These are phyloP conservation scores for Volucella bombylans DNA, from an alignment of 2,888 invertebrate species.

Conservation along the genomic window DNA sequence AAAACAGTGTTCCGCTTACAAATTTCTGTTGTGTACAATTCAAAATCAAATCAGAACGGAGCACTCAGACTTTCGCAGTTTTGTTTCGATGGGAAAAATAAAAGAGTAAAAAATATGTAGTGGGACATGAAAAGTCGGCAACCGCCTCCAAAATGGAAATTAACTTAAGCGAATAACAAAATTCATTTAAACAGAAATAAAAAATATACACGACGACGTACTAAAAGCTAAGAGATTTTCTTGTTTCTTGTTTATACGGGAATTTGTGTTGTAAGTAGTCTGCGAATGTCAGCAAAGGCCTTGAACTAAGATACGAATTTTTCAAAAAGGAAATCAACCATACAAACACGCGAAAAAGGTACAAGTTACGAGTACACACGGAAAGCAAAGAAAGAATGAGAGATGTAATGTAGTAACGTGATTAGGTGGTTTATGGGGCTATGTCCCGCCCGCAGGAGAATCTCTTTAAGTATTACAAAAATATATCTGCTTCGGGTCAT, in stretches of 20 bases:
- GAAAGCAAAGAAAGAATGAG: constrained; percentile 27
- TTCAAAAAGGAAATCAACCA: constrained; percentile 2
- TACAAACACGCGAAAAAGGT: not conserved
- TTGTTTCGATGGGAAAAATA: constrained; percentile 13
- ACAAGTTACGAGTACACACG: constrained; percentile 22
- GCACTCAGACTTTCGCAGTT: not conserved
- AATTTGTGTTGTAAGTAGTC: too few species aligned
- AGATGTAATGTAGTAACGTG: not conserved
- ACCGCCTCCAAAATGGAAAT: too few species aligned
- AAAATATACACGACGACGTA: constrained; percentile 1
- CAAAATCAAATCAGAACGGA: constrained; percentile 26
- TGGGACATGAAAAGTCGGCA: too few species aligned
- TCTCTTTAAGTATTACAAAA: constrained; percentile 33
- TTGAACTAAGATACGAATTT: not conserved
- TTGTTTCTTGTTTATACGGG: too few species aligned
- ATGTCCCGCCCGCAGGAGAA: not conserved
- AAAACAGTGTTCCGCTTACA: constrained; percentile 30
- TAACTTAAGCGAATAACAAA: too few species aligned
- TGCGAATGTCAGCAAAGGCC: constrained; percentile 8
- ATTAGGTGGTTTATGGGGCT: not conserved
- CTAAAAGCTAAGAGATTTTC: not conserved
- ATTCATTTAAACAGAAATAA: not conserved
- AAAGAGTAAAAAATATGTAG: not conserved
- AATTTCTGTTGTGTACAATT: constrained; percentile 4
- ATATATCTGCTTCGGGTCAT: constrained; percentile 4